Evolutionary conservation across 2,888 invertebrate genomes (phyloP), one percentile per base, ranked within the genome.

Genomic region (Hypselothyrea guttata): DNA sequence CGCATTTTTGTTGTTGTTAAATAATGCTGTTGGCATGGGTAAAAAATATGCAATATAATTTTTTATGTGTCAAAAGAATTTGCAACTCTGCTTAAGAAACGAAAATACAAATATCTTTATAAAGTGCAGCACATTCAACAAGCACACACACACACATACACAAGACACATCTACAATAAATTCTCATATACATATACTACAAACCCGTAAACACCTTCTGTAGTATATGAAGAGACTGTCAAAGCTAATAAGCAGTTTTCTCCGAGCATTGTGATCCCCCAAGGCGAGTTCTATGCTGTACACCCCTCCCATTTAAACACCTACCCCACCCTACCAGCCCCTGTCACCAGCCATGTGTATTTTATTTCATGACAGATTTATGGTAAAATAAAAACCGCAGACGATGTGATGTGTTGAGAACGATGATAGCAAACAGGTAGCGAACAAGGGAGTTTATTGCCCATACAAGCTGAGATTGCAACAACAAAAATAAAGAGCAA

Each of bases 341-440:
- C 11, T 37, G 8, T 8, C 8, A 16, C 2, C 12, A 8, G 9
- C n/a, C 13, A 27, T 34, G 31, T 40, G 37, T 62, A 48, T 75
- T 62, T 59, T 63, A 49, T 71, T 71, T 77, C 58, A 60, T 64
- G 60, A 52, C 84, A 81, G 77, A 84, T 81, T 77, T 77, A 84
- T 84, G 84, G 56, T 42, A 48, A 66, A 52, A 66, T 60, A 75
- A 66, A 79, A 84, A 48, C 67, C 68, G 44, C 53, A 54, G 56
- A 54, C 62, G 49, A 65, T 75, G 57, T 60, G 49, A 65, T 75
- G 57, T 57, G 71, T 38, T 51, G 61, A 76, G 41, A 46, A 31
- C 57, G 62, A 55, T 62, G 67, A 68, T 49, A 48, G 53, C 49
- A 38, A 45, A 56, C 77, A 77, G 82, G 84, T 84, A 82, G 66